phyloP scores from a whole-genome alignment of 2,113 vertebrate genomes.

The Semicossyphus pulcher region DNA sequence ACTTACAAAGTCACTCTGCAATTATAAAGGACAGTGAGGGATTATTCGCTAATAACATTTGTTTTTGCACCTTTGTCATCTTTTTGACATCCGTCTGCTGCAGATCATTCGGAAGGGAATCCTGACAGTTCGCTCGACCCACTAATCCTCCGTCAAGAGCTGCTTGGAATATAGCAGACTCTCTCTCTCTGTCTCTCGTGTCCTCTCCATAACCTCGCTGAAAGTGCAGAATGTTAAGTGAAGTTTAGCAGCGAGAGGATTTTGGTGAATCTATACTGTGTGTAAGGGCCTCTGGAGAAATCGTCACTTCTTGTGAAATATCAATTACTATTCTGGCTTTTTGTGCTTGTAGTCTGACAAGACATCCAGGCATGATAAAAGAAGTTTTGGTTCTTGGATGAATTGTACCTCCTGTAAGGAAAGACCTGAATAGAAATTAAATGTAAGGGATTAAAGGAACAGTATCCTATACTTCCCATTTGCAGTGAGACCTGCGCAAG shows the following conservation, averaged over 20 bases:
- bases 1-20: conserved; percentile 22
- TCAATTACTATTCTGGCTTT: not conserved
- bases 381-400: conserved; percentile 10
- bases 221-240: conserved; percentile 16
- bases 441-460: not conserved
- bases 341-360: not conserved
- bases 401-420: not conserved
- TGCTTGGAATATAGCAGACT: conserved; percentile 4
- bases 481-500: too few relatives aligned
- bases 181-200: not conserved
- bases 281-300: conserved; percentile 25
- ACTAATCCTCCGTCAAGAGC: conserved; percentile 6
- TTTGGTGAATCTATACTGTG: conserved; percentile 23
- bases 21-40: conserved; percentile 69
- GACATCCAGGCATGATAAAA: conserved; percentile 5
- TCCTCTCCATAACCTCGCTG: conserved; percentile 25
- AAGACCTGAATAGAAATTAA: not conserved
- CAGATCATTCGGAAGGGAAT: conserved; percentile 34
- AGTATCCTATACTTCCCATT: not conserved
- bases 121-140: not conserved
- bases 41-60: conserved; percentile 40
- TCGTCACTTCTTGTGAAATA: conserved; percentile 24
- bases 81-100: conserved; percentile 38
- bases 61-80: conserved; percentile 46
- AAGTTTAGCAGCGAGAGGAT: conserved; percentile 2